Percentiles rank a stretch among this genome's conserved stretches.
Conservation (phyloP, 2,113 vertebrate genomes). For the Rutilus rutilus region DNA sequence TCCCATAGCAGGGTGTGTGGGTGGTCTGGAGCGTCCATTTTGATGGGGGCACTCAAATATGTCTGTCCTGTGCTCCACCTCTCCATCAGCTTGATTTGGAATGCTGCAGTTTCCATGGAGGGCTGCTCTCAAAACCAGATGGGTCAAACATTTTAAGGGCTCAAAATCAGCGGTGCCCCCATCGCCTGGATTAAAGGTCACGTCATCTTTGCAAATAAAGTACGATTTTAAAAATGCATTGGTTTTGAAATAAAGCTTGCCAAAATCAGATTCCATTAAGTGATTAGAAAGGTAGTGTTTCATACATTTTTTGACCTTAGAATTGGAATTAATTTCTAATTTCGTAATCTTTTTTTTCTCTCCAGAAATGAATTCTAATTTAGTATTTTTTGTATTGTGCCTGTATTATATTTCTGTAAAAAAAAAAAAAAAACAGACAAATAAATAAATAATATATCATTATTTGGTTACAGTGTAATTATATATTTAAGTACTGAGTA, state of each 20-base stretch:
- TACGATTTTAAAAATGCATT: neutral
- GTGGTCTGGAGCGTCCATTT: slow-evolving; percentile 61
- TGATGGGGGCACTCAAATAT: slow-evolving; percentile 51
- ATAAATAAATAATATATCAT: neutral
- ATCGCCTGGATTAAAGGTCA: neutral
- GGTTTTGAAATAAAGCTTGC: neutral
- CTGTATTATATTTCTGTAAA: neutral
- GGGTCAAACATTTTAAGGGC: slow-evolving; percentile 37
- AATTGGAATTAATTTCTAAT: neutral
- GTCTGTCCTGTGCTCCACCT: slow-evolving; percentile 56
- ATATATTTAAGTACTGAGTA: too few species aligned
- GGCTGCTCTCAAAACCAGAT: slow-evolving; percentile 23
- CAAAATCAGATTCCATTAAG: neutral
- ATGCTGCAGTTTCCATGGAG: slow-evolving; percentile 19
- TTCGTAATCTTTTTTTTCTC: neutral
- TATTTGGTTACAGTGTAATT: too few species aligned
- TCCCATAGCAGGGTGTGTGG: slow-evolving; percentile 54
- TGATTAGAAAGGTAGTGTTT: neutral
- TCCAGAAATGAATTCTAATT: neutral
- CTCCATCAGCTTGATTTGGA: slow-evolving; percentile 60
- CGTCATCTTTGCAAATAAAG: neutral
- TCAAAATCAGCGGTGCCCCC: neutral
- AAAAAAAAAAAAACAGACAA: neutral
- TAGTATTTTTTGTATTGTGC: neutral
- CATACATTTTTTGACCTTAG: neutral